Evolutionary conservation across 2,888 invertebrate species (phyloP).

Genomic region (Hypercompe scribonia): DNA sequence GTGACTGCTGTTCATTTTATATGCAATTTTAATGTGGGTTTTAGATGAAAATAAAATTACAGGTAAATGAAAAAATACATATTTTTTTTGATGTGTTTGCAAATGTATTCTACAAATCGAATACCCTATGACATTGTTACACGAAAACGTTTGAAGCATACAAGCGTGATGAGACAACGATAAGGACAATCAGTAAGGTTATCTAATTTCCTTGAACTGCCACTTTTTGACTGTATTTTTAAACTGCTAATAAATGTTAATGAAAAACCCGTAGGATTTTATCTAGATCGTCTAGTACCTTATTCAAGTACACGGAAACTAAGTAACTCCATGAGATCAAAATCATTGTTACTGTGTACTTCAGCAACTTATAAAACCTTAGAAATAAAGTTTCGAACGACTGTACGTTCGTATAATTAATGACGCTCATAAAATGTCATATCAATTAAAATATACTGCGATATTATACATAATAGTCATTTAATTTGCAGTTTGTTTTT

Average conservation of each 20-base stretch:
- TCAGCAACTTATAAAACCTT: slow-evolving; percentile 25
- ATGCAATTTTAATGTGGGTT: slow-evolving; percentile 31
- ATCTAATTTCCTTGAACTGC: slow-evolving; percentile 80
- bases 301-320: slow-evolving; percentile 46
- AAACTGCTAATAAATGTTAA: slow-evolving; percentile 71
- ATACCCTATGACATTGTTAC: slow-evolving; percentile 60
- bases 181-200: slow-evolving; percentile 80
- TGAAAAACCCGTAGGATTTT: slow-evolving; percentile 65
- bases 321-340: slow-evolving; percentile 28
- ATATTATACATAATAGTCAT: slow-evolving; percentile 41
- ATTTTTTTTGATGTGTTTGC: slow-evolving; percentile 50
- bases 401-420: slow-evolving; percentile 26
- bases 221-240: slow-evolving; percentile 72
- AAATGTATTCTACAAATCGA: slow-evolving; percentile 61
- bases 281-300: slow-evolving; percentile 59
- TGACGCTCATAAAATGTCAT: slow-evolving; percentile 41
- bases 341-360: slow-evolving; percentile 25
- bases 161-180: slow-evolving; percentile 68
- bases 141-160: slow-evolving; percentile 63
- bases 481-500: slow-evolving; percentile 50
- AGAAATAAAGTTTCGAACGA: slow-evolving; percentile 35
- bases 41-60: slow-evolving; percentile 36
- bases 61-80: background rate
- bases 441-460: slow-evolving; percentile 47
- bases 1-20: slow-evolving; percentile 36